phyloP scores from a whole-genome alignment of 1,140 invertebrate genomes.

The Leptinotarsa undecemlineata region DNA sequence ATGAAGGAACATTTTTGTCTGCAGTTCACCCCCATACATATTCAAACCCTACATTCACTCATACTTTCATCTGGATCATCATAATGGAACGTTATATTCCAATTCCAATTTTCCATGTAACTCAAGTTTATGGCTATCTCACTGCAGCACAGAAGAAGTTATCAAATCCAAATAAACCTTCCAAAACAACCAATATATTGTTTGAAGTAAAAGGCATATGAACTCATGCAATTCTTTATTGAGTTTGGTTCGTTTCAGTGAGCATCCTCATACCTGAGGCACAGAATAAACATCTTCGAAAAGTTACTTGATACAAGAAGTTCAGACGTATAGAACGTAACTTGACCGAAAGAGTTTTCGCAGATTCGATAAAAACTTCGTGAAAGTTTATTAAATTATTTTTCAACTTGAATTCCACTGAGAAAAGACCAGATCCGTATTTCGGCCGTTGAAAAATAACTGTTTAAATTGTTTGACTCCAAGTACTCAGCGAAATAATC shows the following conservation, averaged over 20 bases:
- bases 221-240: constrained; percentile 2
- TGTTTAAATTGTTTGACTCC: too few relatives aligned
- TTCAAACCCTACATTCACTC: too few relatives aligned
- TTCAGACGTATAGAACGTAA: background rate
- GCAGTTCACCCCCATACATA: too few relatives aligned
- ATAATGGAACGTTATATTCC: too few relatives aligned
- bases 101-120: too few relatives aligned
- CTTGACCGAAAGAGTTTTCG: constrained; percentile 15
- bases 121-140: too few relatives aligned
- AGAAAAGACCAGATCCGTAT: too few relatives aligned
- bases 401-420: too few relatives aligned
- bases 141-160: background rate
- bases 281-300: background rate
- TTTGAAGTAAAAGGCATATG: constrained; percentile 1
- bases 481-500: too few relatives aligned
- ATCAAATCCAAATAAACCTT: background rate
- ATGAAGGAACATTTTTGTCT: too few relatives aligned
- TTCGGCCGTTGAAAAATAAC: too few relatives aligned
- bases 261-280: background rate
- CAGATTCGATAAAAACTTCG: constrained; percentile 11
- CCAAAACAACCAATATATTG: background rate
- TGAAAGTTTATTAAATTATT: background rate
- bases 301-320: constrained; percentile 5
- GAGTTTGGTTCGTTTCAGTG: background rate
- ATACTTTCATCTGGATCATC: too few relatives aligned